Base-by-base conservation (phyloP, 2,888 invertebrate genomes). In the Epinotia bilunana region DNA sequence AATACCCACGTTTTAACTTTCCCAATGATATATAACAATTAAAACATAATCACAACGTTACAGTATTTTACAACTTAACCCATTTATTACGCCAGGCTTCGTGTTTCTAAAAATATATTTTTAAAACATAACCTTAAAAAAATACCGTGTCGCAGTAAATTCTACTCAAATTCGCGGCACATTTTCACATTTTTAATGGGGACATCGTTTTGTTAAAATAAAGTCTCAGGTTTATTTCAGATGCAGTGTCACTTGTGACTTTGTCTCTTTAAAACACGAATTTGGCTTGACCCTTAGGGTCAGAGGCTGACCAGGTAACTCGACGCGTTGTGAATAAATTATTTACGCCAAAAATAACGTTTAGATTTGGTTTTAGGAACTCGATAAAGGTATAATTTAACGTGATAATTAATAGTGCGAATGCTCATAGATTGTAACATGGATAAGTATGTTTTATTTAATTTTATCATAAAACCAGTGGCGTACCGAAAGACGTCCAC, bases 71-170 rank as follows among this genome's bases (percentile, higher is more conserved):
- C n/a, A n/a, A 53, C 53, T 53, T n/a, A 1, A 6, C n/a, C n/a
- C n/a, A 53, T 6, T 53, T 7, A 53, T 53, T n/a, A 53, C n/a
- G 1, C 1, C 7, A 53, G 6, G 5, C n/a, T 2, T n/a, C 53
- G 53, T 53, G n/a, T 53, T 53, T 53, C 53, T n/a, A n/a, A 53
- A 53, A 1, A 53, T 7, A 16, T n/a, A 60, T 60, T 61, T 60
- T 61, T 61, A 33, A 61, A 61, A 61, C 53, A 33, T 23, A n/a
- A 61, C 61, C 33, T 61, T n/a, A 61, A 60, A 60, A 33, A 53
- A n/a, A n/a, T n/a, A 61, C 33, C 16, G 61, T 33, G 33, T 61
- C 61, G 33, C 61, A 33, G 20, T 61, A 61, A 61, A 61, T 61
- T n/a, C n/a, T 33, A 23, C 61, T 61, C 61, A 61, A 60, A 61